Evolutionary conservation across 2,888 invertebrate species (phyloP).

Genomic region (Dysmachus trigonus): DNA sequence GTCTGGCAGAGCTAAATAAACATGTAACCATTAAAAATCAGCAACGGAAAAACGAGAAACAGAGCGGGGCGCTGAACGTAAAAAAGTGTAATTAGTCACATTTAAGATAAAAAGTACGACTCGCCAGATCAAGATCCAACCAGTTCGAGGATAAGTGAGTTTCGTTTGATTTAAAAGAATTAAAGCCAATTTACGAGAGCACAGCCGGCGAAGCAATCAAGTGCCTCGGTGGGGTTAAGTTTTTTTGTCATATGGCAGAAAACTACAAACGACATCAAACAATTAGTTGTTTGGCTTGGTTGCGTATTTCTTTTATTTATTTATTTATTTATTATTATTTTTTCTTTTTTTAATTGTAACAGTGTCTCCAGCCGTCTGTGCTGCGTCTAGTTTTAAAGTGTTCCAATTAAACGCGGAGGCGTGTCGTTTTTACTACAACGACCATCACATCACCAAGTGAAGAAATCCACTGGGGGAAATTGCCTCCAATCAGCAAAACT

Average conservation of each 20-base stretch:
- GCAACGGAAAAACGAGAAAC: background rate
- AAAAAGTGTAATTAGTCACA: background rate
- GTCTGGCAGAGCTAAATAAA: background rate
- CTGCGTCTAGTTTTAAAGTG: slow-evolving; percentile 8
- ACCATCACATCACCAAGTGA: background rate
- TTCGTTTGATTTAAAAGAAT: background rate
- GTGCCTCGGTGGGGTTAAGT: background rate
- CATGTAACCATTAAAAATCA: background rate
- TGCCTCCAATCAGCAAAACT: background rate
- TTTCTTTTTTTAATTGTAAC: background rate
- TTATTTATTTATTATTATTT: too few relatives aligned
- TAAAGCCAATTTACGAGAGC: background rate
- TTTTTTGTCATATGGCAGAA: background rate
- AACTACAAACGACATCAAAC: background rate
- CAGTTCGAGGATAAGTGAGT: background rate
- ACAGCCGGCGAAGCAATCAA: background rate
- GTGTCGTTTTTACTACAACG: background rate
- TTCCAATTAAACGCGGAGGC: slow-evolving; percentile 4
- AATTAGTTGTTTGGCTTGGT: background rate
- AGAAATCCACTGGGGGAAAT: background rate
- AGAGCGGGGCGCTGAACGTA: background rate
- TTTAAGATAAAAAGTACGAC: background rate
- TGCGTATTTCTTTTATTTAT: background rate
- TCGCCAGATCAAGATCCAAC: background rate
- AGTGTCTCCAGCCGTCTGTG: background rate